Base-by-base conservation (phyloP, 2,797 vertebrate genomes). In the Myotis daubentonii region DNA sequence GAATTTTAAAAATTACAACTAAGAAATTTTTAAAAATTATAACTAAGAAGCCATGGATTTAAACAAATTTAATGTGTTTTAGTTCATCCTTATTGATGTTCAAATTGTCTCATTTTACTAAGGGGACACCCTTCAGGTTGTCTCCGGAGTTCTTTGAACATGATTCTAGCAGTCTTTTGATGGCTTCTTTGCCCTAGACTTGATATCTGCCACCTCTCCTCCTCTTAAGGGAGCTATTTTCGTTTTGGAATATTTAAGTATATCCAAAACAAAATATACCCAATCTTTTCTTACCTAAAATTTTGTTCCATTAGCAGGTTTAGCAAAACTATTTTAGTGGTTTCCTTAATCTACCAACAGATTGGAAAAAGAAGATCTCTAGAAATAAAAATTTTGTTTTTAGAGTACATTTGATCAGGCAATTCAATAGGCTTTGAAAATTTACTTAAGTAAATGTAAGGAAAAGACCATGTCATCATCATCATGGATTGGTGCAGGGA, bases 381-480 rank as follows among this genome's bases (percentile, higher is more conserved):
- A 87, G 16, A 85, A 96, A 60, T 76, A 88, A 22, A 90, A 89
- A 53, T 80, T 89, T 86, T 75, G 5, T 94, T 81, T 94, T 44
- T 88, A 0, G 79, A 17, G 13, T 88, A 79, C 2, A 75, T 9
- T 86, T 89, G n/a, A 82, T 55, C 68, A 93, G 41, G 9, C 68
- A 92, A 88, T 70, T 89, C 47, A 95, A 4, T 93, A 93, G 22
- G 13, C 65, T 91, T 91, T 91, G 84, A 91, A 94, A 91, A 41
- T 95, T 71, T 89, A 72, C 66, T 86, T 94, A 12, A 81, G 33
- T 60, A 84, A 84, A 70, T 80, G 16, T 75, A 79, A 79, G 79
- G 81, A 85, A 78, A 81, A 47, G 78, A 82, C 33, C 8, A 47
- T 95, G 19, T 78, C 36, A 44, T 84, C n/a, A 44, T 84, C n/a